Evolutionary conservation across 2,797 vertebrate species (phyloP), one percentile per base, ranked within the genome.

Genomic region (Macroramphosus scolopax): DNA sequence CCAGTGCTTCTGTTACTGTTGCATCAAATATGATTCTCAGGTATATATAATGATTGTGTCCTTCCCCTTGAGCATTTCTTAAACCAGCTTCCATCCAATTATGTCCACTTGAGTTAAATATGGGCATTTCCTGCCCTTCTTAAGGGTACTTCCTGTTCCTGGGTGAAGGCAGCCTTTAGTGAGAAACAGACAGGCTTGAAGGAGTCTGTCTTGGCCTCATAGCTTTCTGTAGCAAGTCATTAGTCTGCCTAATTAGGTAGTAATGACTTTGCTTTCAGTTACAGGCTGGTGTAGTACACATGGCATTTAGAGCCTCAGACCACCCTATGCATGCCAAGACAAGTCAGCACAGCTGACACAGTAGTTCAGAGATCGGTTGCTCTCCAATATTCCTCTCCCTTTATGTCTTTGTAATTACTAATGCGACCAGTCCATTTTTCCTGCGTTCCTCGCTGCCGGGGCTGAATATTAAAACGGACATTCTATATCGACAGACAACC

Each of bases 211-310:
- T 62, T 72, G 65, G 78, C 78, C 85, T 87, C 61, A 72, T 82
- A 80, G 75, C 78, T 84, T 64, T 55, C 63, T 68, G 77, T 71
- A 61, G 73, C 78, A 81, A 54, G 48, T 81, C 83, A 88, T 89
- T 88, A 88, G 73, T 85, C 69, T 72, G 68, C 71, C 86, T 89
- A 89, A 90, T 88, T 89, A 86, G 78, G 88, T 89, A 89, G 90
- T 89, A 89, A 91, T 87, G 88, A 87, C 78, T 84, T 52, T 80
- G 81, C 76, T 77, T 88, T 83, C 84, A 74, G 80, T 87, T 85
- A 78, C 76, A 77, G 72, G 49, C 65, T 77, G 65, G 50, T 68
- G 75, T 78, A 63, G 68, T 66, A 78, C 77, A 82, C 68, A 73
- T 60, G 63, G 44, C 9, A 38, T 65, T 56, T 59, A 57, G 68